phyloP scores from a whole-genome alignment of 2,113 vertebrate genomes.

The Mohoua ochrocephala region DNA sequence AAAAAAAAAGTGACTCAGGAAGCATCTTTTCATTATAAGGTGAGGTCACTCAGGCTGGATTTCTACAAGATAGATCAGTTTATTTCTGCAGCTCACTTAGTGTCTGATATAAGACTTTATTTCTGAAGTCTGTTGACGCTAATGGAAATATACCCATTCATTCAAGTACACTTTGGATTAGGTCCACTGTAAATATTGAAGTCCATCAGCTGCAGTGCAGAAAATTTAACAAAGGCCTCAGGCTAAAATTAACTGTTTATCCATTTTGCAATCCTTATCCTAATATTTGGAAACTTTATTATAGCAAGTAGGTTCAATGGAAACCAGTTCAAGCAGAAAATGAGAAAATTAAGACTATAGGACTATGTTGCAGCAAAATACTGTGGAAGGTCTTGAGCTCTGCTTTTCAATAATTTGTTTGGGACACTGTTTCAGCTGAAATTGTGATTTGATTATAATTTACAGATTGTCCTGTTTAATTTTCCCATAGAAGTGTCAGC shows the following conservation, averaged over 20 bases:
- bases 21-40: background rate
- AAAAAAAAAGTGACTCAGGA: background rate
- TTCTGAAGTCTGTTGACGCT: background rate
- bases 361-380: background rate
- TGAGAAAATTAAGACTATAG: background rate
- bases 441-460: background rate
- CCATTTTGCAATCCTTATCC: background rate
- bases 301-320: background rate
- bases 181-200: slow-evolving; percentile 25
- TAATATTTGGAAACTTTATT: slow-evolving; percentile 27
- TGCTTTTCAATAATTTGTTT: background rate
- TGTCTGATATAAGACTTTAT: background rate
- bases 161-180: slow-evolving; percentile 1
- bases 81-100: background rate
- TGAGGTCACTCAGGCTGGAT: background rate
- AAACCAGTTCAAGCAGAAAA: background rate
- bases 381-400: background rate
- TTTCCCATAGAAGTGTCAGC: background rate
- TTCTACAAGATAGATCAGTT: background rate
- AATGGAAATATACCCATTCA: background rate
- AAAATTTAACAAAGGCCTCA: background rate
- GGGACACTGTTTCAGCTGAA: background rate
- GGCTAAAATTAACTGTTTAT: background rate
- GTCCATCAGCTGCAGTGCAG: background rate
- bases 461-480: background rate